Percentiles rank a stretch among this genome's conserved stretches.
Conservation (phyloP, 2,113 vertebrate species). For the Dasypus novemcinctus region DNA sequence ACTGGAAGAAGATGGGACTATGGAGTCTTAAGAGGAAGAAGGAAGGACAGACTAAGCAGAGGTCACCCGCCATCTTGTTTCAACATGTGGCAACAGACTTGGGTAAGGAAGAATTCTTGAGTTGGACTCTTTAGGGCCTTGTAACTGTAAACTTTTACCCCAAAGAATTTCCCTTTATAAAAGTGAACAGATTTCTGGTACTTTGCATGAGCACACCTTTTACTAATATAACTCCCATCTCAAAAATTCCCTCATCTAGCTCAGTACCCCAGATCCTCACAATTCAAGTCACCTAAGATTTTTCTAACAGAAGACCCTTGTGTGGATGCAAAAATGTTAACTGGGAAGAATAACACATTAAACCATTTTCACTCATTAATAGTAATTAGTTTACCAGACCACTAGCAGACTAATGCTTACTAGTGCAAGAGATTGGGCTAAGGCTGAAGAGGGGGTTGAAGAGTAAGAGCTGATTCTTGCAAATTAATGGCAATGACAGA, state of each 20-base stretch:
- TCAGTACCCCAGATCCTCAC: neutral
- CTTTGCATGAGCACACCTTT: too few relatives aligned
- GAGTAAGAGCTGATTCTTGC: neutral
- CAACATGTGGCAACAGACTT: too few relatives aligned
- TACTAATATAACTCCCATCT: neutral
- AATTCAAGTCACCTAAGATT: neutral
- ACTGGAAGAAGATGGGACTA: too few relatives aligned
- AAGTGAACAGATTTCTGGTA: too few relatives aligned
- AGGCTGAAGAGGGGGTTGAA: neutral
- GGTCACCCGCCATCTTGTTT: too few relatives aligned
- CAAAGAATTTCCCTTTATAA: too few relatives aligned
- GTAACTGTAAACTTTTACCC: too few relatives aligned
- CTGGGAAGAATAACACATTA: neutral
- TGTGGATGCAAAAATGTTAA: neutral
- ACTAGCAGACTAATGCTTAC: neutral
- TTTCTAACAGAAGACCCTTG: neutral
- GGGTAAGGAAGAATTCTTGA: too few relatives aligned
- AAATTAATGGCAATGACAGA: neutral
- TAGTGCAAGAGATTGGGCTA: neutral
- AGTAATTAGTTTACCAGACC: constrained; percentile 2
- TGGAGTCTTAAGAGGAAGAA: too few relatives aligned
- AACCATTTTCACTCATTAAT: neutral
- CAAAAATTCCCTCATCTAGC: neutral
- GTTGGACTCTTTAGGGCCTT: too few relatives aligned
- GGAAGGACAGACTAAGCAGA: too few relatives aligned